Percentiles rank a stretch among this genome's conserved stretches.
Evolutionary conservation across 2,797 vertebrate genomes (phyloP).

Genomic region (Ispidina lecontei): DNA sequence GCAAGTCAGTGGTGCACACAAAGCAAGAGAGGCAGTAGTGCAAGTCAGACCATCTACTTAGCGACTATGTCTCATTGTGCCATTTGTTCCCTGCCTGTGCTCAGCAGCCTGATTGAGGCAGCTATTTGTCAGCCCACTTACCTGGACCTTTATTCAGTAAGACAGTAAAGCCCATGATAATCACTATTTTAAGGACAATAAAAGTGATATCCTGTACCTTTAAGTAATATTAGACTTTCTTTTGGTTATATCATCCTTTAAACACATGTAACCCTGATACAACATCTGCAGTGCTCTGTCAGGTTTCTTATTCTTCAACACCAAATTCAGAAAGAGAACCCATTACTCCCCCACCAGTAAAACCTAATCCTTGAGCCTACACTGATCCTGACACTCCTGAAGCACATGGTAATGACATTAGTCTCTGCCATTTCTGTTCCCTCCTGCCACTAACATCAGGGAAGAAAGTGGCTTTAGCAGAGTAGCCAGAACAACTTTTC

Average conservation of each 20-base stretch:
- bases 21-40: neutral
- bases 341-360: neutral
- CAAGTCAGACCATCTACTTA: neutral
- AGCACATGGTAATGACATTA: neutral
- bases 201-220: neutral
- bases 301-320: neutral
- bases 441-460: neutral
- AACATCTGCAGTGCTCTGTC: neutral
- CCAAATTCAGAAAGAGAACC: neutral
- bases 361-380: neutral
- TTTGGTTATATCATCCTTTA: neutral
- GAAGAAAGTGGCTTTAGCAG: neutral
- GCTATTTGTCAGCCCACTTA: neutral
- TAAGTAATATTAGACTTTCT: neutral
- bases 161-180: neutral
- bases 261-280: neutral
- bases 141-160: neutral
- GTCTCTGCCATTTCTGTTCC: neutral
- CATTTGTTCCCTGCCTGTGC: neutral
- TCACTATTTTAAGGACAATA: neutral
- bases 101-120: neutral
- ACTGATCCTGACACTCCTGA: neutral
- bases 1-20: accelerated
- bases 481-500: neutral
- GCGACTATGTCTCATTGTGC: neutral